Evolutionary conservation across 2,888 invertebrate species (phyloP).

Genomic region (Eilema sororculum): DNA sequence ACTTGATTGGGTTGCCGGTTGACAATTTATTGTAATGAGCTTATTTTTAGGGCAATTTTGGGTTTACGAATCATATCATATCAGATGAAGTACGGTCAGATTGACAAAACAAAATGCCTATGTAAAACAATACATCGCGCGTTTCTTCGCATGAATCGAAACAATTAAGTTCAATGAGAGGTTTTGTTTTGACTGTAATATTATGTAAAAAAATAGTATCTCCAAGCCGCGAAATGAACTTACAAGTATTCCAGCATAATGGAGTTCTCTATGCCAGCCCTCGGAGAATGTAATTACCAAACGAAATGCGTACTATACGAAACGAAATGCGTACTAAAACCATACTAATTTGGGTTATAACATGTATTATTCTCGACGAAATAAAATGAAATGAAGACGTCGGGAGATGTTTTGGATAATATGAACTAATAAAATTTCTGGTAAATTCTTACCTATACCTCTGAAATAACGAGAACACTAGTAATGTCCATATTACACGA

Average conservation of each 20-base stretch:
- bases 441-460: not conserved
- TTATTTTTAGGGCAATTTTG: not conserved
- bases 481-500: too few species aligned
- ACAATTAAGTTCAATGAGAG: not conserved
- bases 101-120: not conserved
- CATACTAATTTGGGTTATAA: not conserved
- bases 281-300: not conserved
- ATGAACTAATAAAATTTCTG: not conserved
- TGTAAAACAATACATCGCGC: not conserved
- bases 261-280: not conserved
- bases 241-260: not conserved
- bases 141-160: too few species aligned
- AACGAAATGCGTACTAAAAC: not conserved
- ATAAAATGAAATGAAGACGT: not conserved
- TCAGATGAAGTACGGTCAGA: not conserved
- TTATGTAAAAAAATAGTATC: not conserved
- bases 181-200: not conserved
- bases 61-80: not conserved
- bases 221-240: not conserved
- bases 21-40: slow-evolving; percentile 13
- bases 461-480: not conserved
- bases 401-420: not conserved
- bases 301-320: not conserved
- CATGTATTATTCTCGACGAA: not conserved
- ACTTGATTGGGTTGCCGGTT: not conserved